Evolutionary conservation across 2,113 vertebrate genomes (phyloP).

Genomic region (Malaclemys terrapin): DNA sequence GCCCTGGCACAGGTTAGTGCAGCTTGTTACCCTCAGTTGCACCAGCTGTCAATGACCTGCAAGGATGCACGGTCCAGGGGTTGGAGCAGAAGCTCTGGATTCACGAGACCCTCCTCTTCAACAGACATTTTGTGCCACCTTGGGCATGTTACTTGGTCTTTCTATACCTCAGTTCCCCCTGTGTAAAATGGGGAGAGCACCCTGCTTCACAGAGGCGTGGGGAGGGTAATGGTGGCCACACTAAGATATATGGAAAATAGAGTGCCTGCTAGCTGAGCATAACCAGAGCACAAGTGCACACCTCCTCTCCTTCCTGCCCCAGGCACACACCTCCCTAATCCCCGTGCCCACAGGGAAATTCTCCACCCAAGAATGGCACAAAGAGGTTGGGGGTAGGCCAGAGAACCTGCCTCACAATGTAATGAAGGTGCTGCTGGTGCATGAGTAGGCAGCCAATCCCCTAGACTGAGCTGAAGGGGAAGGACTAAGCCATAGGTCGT

Average conservation of each 20-base stretch:
- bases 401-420: background rate
- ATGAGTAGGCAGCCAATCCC: background rate
- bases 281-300: background rate
- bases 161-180: background rate
- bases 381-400: background rate
- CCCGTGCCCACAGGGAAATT: background rate
- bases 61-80: fast-evolving
- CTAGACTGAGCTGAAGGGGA: background rate
- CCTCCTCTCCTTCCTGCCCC: background rate
- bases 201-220: fast-evolving
- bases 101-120: background rate
- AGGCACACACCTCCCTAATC: background rate
- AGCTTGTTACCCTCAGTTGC: background rate
- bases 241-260: fast-evolving
- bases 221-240: background rate
- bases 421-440: background rate
- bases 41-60: background rate
- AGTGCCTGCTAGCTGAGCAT: background rate
- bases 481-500: background rate
- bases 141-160: background rate
- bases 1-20: fast-evolving
- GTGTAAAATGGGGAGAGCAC: background rate
- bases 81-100: background rate
- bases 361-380: background rate
- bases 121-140: background rate